Base-by-base conservation (phyloP, 64 coral and sea anemone genomes). In the Montipora capricornis region DNA sequence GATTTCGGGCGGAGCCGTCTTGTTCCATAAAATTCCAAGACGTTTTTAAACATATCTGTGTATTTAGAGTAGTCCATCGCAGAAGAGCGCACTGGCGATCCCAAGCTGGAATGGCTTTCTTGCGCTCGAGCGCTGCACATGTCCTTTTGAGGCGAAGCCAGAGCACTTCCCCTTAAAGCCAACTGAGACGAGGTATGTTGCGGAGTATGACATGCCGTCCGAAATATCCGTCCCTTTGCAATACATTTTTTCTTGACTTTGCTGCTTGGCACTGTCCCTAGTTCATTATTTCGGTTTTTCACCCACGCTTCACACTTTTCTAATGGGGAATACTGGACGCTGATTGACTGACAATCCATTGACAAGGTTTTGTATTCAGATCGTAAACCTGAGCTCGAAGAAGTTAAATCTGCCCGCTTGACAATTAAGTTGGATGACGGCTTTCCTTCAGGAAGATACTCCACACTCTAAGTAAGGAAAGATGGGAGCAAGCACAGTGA, bases 1-100 rank as follows among this genome's bases (percentile, higher is more conserved):
- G 73, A 67, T 78, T 93, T 93, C 19, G 92, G 82, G 44, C 81
- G 64, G 22, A 93, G 49, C 44, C 86, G 85, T 71, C 86, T 88
- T 4, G 83, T 80, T 67, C 92, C 92, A 52, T 93, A 93, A 93
- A 87, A 93, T 11, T 93, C 92, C 58, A 93, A 15, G 7, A 93
- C 92, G n/a, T 93, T 93, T 37, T 88, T 93, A 74, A 93, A 93
- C 92, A 93, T 93, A 47, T 93, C 92, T 53, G 92, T 93, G 37
- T 93, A 93, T 47, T 87, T 87, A 4, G 92, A 93, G 48, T 93
- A 93, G 49, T 93, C 92, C 49, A 93, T 81, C 9, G 64, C 62
- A 2, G 83, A 53, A 7, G 76, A 68, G 47, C 83, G n/a, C 12
- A 44, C 9, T 14, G 73, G 19, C 16, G 8, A 50, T 45, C 44